Percentiles rank a stretch among this genome's conserved stretches.
Conservation (phyloP, 2,888 invertebrate species). For the Ceraclea dissimilis region DNA sequence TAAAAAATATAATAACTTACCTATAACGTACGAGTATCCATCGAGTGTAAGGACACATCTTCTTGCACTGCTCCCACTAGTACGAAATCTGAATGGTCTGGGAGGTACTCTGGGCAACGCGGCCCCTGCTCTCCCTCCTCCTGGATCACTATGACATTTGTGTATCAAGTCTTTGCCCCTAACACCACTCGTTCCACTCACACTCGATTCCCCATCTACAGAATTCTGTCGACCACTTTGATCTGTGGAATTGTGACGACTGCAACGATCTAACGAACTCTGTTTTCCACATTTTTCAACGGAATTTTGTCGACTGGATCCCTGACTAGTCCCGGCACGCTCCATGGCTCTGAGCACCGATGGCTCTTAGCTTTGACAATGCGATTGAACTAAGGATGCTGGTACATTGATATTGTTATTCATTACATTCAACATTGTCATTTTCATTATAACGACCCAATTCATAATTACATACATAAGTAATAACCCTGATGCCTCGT, state of each 20-base stretch:
- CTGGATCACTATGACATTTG: slow-evolving; percentile 61
- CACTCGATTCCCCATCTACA: slow-evolving; percentile 29
- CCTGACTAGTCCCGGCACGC: slow-evolving; percentile 20
- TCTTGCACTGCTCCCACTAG: slow-evolving; percentile 53
- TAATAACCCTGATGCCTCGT: slow-evolving; percentile 9
- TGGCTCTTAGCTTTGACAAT: neutral
- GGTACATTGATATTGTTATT: neutral
- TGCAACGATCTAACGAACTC: slow-evolving; percentile 29
- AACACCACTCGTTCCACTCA: slow-evolving; percentile 28
- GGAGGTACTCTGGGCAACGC: slow-evolving; percentile 26
- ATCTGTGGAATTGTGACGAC: slow-evolving; percentile 40
- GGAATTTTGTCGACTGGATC: slow-evolving; percentile 17
- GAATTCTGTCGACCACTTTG: slow-evolving; percentile 41
- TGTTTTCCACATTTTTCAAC: slow-evolving; percentile 16
- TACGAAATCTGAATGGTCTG: slow-evolving; percentile 39
- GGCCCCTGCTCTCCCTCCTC: slow-evolving; percentile 32
- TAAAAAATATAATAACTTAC: no score
- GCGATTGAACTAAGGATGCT: neutral
- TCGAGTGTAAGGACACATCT: slow-evolving; percentile 79
- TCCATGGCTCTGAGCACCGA: neutral
- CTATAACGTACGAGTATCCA: slow-evolving; percentile 83
- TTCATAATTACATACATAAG: slow-evolving; percentile 1
- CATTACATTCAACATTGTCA: neutral
- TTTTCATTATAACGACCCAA: slow-evolving; percentile 6
- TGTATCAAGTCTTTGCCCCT: slow-evolving; percentile 57